phyloP scores from a whole-genome alignment of 1,140 invertebrate species.

The Bombus cullumanus region DNA sequence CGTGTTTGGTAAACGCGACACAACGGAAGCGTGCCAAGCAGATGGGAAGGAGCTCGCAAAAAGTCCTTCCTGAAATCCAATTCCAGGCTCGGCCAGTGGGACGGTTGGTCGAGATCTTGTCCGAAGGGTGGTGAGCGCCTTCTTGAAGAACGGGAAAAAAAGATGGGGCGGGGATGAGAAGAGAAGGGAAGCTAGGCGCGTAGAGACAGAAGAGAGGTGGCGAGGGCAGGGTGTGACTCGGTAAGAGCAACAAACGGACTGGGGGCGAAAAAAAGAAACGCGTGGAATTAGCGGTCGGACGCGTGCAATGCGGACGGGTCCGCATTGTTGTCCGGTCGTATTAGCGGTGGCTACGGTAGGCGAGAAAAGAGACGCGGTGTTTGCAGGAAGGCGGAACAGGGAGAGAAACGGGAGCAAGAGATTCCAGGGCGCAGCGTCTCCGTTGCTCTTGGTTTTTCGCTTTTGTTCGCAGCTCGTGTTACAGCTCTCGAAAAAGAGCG shows the following conservation, averaged over 20 bases:
- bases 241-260: constrained; percentile 8
- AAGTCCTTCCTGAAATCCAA: constrained; percentile 70
- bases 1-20: constrained; percentile 25
- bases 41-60: constrained; percentile 56
- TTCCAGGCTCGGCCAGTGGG: constrained; percentile 52
- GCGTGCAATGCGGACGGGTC: constrained; percentile 72
- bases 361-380: constrained; percentile 50
- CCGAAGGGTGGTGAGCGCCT: neutral
- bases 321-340: constrained; percentile 76
- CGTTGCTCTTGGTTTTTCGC: constrained; percentile 53
- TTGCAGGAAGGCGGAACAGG: constrained; percentile 20
- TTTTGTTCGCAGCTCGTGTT: constrained; percentile 55
- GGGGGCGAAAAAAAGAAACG: constrained; percentile 65
- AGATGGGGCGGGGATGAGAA: neutral
- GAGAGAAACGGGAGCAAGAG: constrained; percentile 25
- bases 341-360: constrained; percentile 65
- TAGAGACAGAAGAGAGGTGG: constrained; percentile 1
- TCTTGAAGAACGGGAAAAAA: neutral
- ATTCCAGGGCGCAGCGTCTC: constrained; percentile 37
- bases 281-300: constrained; percentile 76
- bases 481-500: neutral
- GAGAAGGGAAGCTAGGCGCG: neutral
- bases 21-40: constrained; percentile 34
- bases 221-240: neutral
- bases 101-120: constrained; percentile 25